Conservation (phyloP, 2,797 vertebrate genomes). For the Hemitrygon akajei region DNA sequence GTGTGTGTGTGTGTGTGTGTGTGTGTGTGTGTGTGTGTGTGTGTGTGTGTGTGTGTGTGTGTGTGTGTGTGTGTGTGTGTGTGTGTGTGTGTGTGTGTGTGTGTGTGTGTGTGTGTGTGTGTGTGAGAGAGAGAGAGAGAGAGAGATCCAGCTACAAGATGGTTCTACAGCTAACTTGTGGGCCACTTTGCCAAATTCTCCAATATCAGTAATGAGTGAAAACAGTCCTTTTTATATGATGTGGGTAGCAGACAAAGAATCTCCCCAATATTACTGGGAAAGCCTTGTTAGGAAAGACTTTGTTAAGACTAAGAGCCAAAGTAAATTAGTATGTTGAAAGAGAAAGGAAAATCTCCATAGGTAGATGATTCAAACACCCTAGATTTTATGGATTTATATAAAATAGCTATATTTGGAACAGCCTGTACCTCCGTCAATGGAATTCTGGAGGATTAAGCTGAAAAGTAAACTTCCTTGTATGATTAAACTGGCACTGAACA, state of each 20-base stretch:
- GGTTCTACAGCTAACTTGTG: slow-evolving; percentile 40
- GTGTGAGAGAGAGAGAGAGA: too few species aligned
- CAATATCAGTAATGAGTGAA: slow-evolving; percentile 41
- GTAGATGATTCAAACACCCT: slow-evolving; percentile 18
- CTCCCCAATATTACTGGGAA: slow-evolving; percentile 41
- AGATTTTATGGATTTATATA: slow-evolving; percentile 6
- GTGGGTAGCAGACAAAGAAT: slow-evolving; percentile 40
- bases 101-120: too few species aligned
- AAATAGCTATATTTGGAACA: not conserved
- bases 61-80: too few species aligned
- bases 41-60: too few species aligned
- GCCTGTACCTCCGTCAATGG: not conserved
- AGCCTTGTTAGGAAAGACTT: slow-evolving; percentile 39
- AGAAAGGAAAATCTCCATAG: slow-evolving; percentile 36
- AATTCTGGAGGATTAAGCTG: not conserved
- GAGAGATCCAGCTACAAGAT: not conserved
- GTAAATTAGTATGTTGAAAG: slow-evolving; percentile 39
- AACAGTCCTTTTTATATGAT: slow-evolving; percentile 40
- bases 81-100: too few species aligned
- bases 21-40: too few species aligned
- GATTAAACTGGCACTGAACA: not conserved
- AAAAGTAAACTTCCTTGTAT: not conserved
- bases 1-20: too few species aligned
- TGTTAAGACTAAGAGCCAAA: slow-evolving; percentile 40
- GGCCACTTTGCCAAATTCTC: slow-evolving; percentile 40